Evolutionary conservation across 2,113 vertebrate genomes (phyloP).

Genomic region (Euleptes europaea): DNA sequence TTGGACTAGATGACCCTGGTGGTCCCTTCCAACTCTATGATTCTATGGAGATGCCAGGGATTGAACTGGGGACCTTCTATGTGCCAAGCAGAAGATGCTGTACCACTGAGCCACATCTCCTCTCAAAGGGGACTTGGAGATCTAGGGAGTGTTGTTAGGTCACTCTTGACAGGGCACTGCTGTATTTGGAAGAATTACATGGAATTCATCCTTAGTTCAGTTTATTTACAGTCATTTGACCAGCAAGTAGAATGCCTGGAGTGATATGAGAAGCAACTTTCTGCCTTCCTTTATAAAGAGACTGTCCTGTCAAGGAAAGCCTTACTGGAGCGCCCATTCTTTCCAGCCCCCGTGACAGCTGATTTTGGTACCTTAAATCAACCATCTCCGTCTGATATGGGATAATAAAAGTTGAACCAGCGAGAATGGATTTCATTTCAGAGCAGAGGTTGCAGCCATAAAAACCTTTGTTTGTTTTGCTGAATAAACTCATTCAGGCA

Average conservation of each 20-base stretch:
- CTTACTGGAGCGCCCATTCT: background rate
- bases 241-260: too few species aligned
- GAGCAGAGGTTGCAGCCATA: conserved; percentile 16
- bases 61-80: too few species aligned
- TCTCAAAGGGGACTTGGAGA: background rate
- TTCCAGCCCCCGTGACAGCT: background rate
- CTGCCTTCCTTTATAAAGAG: background rate
- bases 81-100: too few species aligned
- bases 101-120: too few species aligned
- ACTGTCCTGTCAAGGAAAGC: background rate
- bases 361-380: background rate
- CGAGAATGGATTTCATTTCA: conserved; percentile 10
- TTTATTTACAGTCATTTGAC: too few species aligned
- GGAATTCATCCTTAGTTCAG: too few species aligned
- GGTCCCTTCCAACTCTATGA: too few species aligned
- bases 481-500: conserved; percentile 11
- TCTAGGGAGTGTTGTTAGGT: too few species aligned
- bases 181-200: too few species aligned
- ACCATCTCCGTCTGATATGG: background rate
- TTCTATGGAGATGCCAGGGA: too few species aligned
- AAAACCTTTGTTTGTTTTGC: conserved; percentile 15
- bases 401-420: background rate
- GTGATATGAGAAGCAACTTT: background rate
- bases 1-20: too few species aligned
- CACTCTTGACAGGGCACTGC: too few species aligned